Evolutionary conservation across 2,113 vertebrate species (phyloP).

Genomic region (Apus apus): DNA sequence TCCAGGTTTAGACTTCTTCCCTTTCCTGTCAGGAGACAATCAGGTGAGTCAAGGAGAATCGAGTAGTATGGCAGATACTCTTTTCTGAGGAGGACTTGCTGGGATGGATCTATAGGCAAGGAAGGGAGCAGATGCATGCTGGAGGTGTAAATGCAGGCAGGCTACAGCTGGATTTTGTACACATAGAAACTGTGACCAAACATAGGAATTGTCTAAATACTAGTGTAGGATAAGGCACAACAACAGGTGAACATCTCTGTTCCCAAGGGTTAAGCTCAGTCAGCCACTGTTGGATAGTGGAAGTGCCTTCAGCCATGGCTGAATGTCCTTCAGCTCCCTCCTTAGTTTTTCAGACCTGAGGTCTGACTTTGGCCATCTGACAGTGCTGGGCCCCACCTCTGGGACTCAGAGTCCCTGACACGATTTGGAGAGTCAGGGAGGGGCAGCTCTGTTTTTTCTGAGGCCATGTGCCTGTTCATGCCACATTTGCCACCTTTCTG

Average conservation of each 20-base stretch:
- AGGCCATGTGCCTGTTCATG: background rate
- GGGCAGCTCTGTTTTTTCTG: background rate
- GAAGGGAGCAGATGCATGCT: background rate
- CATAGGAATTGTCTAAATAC: background rate
- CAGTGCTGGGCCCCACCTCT: background rate
- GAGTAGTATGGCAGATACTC: background rate
- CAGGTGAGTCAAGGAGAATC: slow-evolving; percentile 81
- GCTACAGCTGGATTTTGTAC: background rate
- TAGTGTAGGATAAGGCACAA: background rate
- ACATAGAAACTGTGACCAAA: background rate
- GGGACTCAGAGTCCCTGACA: background rate
- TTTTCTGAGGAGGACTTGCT: background rate
- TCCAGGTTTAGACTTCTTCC: slow-evolving; percentile 96
- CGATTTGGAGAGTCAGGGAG: background rate
- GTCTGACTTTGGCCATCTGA: background rate
- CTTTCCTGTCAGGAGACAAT: slow-evolving; percentile 98
- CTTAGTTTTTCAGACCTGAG: background rate
- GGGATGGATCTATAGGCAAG: background rate
- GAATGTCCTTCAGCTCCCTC: background rate
- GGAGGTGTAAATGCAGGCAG: background rate
- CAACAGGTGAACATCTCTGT: fast-evolving
- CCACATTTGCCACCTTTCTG: background rate
- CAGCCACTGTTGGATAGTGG: background rate
- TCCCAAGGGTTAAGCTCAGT: background rate
- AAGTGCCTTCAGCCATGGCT: fast-evolving